A percentile compares a stretch with the other conserved stretches of the same genome.
Conservation (phyloP, 2,888 invertebrate genomes). For the Caenorhabditis japonica region DNA sequence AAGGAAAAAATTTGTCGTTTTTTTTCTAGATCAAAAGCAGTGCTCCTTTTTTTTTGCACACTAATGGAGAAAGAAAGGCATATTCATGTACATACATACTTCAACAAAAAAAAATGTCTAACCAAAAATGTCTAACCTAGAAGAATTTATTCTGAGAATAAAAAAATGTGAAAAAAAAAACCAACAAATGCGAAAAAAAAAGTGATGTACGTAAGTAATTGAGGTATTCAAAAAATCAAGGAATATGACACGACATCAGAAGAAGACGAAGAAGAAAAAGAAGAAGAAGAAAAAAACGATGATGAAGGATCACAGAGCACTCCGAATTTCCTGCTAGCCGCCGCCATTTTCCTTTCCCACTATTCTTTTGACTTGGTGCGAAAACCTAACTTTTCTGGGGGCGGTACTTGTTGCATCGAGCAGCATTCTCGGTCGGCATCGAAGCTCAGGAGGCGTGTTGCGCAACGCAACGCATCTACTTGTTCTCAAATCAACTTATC, state of each 20-base stretch:
- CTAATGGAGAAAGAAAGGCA: slow-evolving; percentile 43
- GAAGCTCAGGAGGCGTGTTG: slow-evolving; percentile 42
- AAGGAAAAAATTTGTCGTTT: slow-evolving; percentile 42
- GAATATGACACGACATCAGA: too few species aligned
- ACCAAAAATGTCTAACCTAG: too few species aligned
- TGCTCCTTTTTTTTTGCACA: slow-evolving; percentile 25
- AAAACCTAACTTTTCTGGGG: slow-evolving; percentile 18
- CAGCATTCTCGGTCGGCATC: slow-evolving; percentile 36
- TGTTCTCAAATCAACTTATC: slow-evolving; percentile 51
- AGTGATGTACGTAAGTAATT: too few species aligned
- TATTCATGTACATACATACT: slow-evolving; percentile 15
- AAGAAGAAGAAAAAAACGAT: too few species aligned
- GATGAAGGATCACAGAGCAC: slow-evolving; percentile 1
- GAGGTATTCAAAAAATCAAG: too few species aligned
- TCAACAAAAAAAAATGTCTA: too few species aligned
- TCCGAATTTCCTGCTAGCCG: slow-evolving; percentile 24
- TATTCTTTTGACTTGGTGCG: not conserved
- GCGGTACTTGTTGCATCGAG: too few species aligned
- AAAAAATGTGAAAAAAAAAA: not conserved
- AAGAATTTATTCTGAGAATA: slow-evolving; percentile 19
- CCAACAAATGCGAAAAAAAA: too few species aligned
- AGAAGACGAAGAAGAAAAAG: too few species aligned
- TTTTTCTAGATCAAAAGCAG: slow-evolving; percentile 31
- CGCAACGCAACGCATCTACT: slow-evolving; percentile 32
- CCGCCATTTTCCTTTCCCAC: slow-evolving; percentile 26